Percentiles rank a stretch among this genome's conserved stretches.
phyloP scores from a whole-genome alignment of 1,140 invertebrate species.

The Cotesia chilonis region DNA sequence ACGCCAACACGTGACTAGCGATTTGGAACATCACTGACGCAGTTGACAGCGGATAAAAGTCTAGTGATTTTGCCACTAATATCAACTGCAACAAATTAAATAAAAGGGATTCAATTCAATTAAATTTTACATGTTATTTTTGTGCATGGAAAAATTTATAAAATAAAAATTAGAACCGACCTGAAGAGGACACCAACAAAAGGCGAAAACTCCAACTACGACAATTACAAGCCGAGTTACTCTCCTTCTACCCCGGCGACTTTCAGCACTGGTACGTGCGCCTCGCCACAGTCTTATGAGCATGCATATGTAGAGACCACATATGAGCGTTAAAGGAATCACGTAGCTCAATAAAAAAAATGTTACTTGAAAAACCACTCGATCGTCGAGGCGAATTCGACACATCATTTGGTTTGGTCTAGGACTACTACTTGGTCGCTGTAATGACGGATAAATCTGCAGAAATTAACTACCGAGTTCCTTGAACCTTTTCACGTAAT shows the following conservation, averaged over 20 bases:
- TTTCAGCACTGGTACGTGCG: slow-evolving; percentile 75
- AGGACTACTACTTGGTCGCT: slow-evolving; percentile 23
- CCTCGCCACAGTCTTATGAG: slow-evolving; percentile 87
- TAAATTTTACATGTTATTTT: no score
- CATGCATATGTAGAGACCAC: slow-evolving; percentile 91
- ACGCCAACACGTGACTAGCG: slow-evolving; percentile 89
- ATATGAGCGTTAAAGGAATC: slow-evolving; percentile 85
- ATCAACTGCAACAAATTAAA: slow-evolving; percentile 71
- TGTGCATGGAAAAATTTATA: slow-evolving; percentile 68
- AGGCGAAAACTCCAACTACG: slow-evolving; percentile 92
- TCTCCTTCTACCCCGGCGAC: slow-evolving; percentile 83
- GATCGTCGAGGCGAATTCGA: slow-evolving; percentile 55
- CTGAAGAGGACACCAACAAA: slow-evolving; percentile 96
- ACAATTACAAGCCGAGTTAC: slow-evolving; percentile 94
- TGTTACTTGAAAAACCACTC: slow-evolving; percentile 71
- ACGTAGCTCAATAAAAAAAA: slow-evolving; percentile 89
- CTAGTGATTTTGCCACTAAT: slow-evolving; percentile 79
- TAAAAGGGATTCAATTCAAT: background rate
- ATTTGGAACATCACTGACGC: slow-evolving; percentile 81
- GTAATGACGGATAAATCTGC: slow-evolving; percentile 51
- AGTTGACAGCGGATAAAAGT: slow-evolving; percentile 72
- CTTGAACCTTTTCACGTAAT: background rate
- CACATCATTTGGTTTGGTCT: slow-evolving; percentile 53
- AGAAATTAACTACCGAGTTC: slow-evolving; percentile 16
- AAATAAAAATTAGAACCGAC: slow-evolving; percentile 63